These are phyloP conservation scores for Galemys pyrenaicus DNA, from an alignment of 2,113 vertebrate genomes.

Conservation along the genomic window DNA sequence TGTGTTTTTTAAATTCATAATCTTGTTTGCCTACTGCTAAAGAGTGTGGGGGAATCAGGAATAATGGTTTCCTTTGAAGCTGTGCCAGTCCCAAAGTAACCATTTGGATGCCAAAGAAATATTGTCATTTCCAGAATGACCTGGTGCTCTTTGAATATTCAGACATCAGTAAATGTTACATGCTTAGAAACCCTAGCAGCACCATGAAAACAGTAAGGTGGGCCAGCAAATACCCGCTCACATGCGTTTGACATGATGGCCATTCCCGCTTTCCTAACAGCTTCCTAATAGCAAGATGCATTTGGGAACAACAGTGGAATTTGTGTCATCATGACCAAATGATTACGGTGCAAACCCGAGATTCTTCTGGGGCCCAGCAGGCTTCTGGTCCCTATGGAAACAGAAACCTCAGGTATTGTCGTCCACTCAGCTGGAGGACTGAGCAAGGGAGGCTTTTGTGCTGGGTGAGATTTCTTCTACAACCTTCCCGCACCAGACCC, in stretches of 20 bases:
- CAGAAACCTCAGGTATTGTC: conserved; percentile 87
- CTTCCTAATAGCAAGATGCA: conserved; percentile 73
- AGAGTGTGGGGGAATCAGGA: conserved; percentile 49
- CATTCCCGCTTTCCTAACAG: conserved; percentile 59
- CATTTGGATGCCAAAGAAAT: conserved; percentile 56
- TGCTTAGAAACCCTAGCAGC: neutral
- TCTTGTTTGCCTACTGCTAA: conserved; percentile 37
- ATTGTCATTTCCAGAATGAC: conserved; percentile 58
- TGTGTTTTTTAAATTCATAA: conserved; percentile 41
- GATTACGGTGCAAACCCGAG: conserved; percentile 81
- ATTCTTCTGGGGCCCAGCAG: conserved; percentile 85
- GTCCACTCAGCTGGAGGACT: conserved; percentile 88
- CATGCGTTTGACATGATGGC: conserved; percentile 2
- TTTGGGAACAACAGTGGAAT: conserved; percentile 84
- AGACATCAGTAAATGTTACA: conserved; percentile 43
- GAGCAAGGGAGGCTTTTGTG: conserved; percentile 89
- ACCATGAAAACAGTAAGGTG: neutral
- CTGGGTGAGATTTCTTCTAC: conserved; percentile 91
- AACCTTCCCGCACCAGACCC: conserved; percentile 87
- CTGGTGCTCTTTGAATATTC: conserved; percentile 47
- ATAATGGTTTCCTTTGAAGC: conserved; percentile 47
- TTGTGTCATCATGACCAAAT: conserved; percentile 86
- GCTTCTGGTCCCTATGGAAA: conserved; percentile 93
- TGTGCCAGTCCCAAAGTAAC: conserved; percentile 39
- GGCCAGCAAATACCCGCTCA: neutral